Percentiles rank a stretch among this genome's conserved stretches.
Evolutionary conservation across 2,888 invertebrate genomes (phyloP).

Genomic region (Lasioglossum morio): DNA sequence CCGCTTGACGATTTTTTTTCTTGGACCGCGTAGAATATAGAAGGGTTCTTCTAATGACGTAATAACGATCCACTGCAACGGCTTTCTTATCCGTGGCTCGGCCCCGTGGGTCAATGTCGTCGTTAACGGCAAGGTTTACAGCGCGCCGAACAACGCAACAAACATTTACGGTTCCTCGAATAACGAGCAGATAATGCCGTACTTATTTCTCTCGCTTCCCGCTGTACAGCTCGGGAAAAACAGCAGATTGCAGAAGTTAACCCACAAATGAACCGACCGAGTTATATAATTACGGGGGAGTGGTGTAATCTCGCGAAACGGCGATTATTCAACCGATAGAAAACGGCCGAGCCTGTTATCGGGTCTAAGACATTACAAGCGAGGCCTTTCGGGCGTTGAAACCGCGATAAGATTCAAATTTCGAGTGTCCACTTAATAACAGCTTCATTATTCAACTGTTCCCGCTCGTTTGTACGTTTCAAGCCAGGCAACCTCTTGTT

Average conservation of each 20-base stretch:
- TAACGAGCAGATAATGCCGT: slow-evolving; percentile 27
- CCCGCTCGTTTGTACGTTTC: background rate
- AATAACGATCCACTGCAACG: slow-evolving; percentile 23
- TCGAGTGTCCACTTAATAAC: background rate
- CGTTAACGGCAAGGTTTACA: slow-evolving; percentile 30
- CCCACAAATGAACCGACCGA: slow-evolving; percentile 20
- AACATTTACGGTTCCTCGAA: slow-evolving; percentile 40
- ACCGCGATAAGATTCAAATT: slow-evolving; percentile 13
- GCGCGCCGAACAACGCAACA: background rate
- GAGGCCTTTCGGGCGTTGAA: background rate
- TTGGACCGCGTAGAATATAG: background rate
- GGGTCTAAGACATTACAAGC: background rate
- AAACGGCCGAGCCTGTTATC: background rate
- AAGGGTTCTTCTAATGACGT: slow-evolving; percentile 25
- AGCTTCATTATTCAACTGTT: background rate
- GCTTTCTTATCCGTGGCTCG: slow-evolving; percentile 32
- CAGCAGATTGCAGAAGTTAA: background rate
- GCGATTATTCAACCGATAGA: slow-evolving; percentile 21
- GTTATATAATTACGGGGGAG: slow-evolving; percentile 17
- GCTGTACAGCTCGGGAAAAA: background rate
- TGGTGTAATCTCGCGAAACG: slow-evolving; percentile 12
- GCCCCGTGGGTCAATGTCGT: slow-evolving; percentile 49
- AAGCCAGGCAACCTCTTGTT: background rate
- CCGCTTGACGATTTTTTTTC: slow-evolving; percentile 17
- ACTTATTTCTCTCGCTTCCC: slow-evolving; percentile 10